Evolutionary conservation across 2,888 invertebrate species (phyloP).

Genomic region (Amblyteles armatorius): DNA sequence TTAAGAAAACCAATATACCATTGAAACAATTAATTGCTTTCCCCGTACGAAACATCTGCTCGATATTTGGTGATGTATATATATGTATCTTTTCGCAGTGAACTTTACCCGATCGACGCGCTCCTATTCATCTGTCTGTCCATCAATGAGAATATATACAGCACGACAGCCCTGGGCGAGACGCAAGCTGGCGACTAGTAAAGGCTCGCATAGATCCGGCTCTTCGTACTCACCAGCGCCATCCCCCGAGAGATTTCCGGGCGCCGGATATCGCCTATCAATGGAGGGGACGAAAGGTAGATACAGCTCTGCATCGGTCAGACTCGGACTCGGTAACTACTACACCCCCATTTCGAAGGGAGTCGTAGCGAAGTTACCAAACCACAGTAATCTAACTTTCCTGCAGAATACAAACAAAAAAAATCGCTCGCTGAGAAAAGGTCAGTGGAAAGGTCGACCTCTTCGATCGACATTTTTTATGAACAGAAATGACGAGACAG

Average conservation of each 20-base stretch:
- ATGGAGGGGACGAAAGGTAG: conserved; percentile 43
- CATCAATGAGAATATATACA: conserved; percentile 44
- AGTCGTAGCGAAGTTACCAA: background rate
- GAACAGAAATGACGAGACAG: too few species aligned
- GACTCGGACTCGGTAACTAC: conserved; percentile 1
- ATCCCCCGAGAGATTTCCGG: conserved; percentile 59
- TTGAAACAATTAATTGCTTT: too few species aligned
- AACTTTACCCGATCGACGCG: background rate
- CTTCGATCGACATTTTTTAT: too few species aligned
- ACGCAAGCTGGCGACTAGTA: conserved; percentile 4
- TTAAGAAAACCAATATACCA: too few species aligned
- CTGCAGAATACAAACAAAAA: background rate
- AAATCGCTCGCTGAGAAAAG: too few species aligned
- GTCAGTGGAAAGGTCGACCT: too few species aligned
- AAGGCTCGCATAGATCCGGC: conserved; percentile 48
- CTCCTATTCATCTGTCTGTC: background rate
- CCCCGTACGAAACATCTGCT: too few species aligned
- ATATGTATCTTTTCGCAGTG: background rate
- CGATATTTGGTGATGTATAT: too few species aligned
- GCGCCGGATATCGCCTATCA: conserved; percentile 63
- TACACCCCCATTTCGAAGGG: conserved; percentile 18
- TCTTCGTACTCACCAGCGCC: conserved; percentile 37
- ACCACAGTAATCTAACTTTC: background rate
- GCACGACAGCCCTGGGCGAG: background rate
- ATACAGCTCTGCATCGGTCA: conserved; percentile 44